Percentiles rank a stretch among this genome's conserved stretches.
These are phyloP conservation scores for Dermochelys coriacea DNA, from an alignment of 2,797 vertebrate species.

Conservation along the genomic window DNA sequence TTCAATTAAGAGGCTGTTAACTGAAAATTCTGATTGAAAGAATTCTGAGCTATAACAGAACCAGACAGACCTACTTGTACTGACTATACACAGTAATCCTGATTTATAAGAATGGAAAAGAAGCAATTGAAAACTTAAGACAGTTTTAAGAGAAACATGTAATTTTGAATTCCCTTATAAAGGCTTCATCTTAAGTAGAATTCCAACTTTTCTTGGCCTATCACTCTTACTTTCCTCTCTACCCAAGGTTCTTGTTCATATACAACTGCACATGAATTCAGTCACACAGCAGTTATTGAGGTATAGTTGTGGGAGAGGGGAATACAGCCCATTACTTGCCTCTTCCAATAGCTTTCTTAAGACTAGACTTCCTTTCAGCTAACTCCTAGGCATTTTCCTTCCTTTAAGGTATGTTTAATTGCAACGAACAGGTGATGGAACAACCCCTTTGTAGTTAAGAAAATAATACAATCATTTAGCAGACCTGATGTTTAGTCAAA, in stretches of 20 bases:
- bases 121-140: not conserved
- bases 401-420: not conserved
- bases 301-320: not conserved
- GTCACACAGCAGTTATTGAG: not conserved
- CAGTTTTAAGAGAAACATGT: not conserved
- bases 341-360: not conserved
- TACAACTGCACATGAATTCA: not conserved
- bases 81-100: not conserved
- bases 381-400: not conserved
- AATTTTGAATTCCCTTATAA: not conserved
- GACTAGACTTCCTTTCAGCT: not conserved
- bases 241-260: not conserved
- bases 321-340: fast-evolving
- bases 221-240: slow-evolving; percentile 5
- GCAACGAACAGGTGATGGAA: not conserved
- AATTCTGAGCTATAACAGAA: no score
- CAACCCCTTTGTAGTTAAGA: not conserved
- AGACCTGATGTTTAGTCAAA: not conserved
- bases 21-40: not conserved
- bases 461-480: not conserved
- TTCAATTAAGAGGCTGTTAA: not conserved
- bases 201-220: not conserved
- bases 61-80: not conserved
- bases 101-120: slow-evolving; percentile 1
- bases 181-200: not conserved